Percentiles rank a stretch among this genome's conserved stretches.
phyloP scores from a whole-genome alignment of 2,113 vertebrate species.

The human (Homo sapiens) region DNA sequence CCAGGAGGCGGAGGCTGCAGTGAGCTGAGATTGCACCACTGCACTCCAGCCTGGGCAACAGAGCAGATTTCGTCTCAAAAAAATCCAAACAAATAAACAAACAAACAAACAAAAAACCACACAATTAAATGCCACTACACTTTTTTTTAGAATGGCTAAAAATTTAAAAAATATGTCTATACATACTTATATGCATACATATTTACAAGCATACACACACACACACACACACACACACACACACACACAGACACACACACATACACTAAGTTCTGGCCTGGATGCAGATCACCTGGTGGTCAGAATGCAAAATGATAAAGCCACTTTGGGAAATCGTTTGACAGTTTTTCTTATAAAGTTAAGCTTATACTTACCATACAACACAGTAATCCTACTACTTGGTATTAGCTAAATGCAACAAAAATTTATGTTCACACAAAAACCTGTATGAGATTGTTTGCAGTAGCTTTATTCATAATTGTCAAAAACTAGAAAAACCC shows the following conservation, averaged over 20 bases:
- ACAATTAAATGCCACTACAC: not conserved
- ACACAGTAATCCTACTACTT: not conserved
- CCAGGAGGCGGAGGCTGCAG: too few relatives aligned
- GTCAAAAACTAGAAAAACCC: not conserved
- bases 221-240: not conserved
- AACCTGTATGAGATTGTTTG: not conserved
- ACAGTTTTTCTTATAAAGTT: not conserved
- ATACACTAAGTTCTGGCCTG: not conserved
- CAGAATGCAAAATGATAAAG: not conserved
- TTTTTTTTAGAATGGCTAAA: not conserved
- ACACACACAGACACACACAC: too few relatives aligned
- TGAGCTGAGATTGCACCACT: too few relatives aligned
- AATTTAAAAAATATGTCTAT: not conserved
- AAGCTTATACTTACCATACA: not conserved
- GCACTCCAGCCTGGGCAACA: too few relatives aligned
- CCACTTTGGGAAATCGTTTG: not conserved
- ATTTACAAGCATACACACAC: not conserved
- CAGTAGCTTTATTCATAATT: not conserved
- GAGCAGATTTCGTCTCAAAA: too few relatives aligned
- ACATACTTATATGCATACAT: not conserved
- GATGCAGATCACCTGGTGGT: not conserved
- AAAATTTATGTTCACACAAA: not conserved
- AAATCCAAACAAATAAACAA: too few relatives aligned
- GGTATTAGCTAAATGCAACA: not conserved
- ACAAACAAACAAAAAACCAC: too few relatives aligned